phyloP scores from a whole-genome alignment of 2,113 vertebrate species.

The Xyrauchen texanus region DNA sequence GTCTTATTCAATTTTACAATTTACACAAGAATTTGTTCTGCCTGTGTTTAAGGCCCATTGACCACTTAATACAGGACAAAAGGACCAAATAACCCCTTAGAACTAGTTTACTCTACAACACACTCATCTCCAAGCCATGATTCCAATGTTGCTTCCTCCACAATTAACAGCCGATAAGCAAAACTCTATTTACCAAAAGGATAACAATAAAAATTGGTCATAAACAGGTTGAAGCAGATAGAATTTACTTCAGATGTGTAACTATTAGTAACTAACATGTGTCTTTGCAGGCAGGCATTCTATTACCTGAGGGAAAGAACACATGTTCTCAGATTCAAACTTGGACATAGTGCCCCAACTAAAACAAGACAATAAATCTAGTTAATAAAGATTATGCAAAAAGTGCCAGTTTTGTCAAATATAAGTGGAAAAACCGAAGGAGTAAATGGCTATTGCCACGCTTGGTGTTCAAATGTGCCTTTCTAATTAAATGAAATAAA shows the following conservation, averaged over 20 bases:
- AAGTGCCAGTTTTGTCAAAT: slow-evolving; percentile 36
- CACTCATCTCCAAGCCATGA: not conserved
- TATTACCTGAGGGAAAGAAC: slow-evolving; percentile 34
- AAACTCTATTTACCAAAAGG: slow-evolving; percentile 8
- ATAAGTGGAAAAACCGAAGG: slow-evolving; percentile 22
- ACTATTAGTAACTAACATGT: slow-evolving; percentile 28
- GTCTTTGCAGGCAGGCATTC: slow-evolving; percentile 5
- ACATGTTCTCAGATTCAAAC: slow-evolving; percentile 19
- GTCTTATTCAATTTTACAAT: slow-evolving; percentile 18
- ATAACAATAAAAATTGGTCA: slow-evolving; percentile 29
- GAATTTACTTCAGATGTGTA: slow-evolving; percentile 41
- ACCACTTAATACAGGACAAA: not conserved
- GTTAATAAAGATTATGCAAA: slow-evolving; percentile 44
- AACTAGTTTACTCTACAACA: not conserved
- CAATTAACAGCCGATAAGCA: slow-evolving; percentile 19
- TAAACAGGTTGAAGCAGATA: slow-evolving; percentile 29
- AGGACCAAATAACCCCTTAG: too few relatives aligned
- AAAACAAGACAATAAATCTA: slow-evolving; percentile 51
- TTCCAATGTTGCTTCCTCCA: not conserved
- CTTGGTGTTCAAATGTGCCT: slow-evolving; percentile 26
- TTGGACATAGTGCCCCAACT: slow-evolving; percentile 20
- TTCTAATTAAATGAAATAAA: slow-evolving; percentile 47
- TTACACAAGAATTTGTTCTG: not conserved
- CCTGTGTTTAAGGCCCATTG: slow-evolving; percentile 7
- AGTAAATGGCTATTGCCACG: slow-evolving; percentile 40